Evolutionary conservation across 2,113 vertebrate species (phyloP).

Genomic region (Petroica traversi): DNA sequence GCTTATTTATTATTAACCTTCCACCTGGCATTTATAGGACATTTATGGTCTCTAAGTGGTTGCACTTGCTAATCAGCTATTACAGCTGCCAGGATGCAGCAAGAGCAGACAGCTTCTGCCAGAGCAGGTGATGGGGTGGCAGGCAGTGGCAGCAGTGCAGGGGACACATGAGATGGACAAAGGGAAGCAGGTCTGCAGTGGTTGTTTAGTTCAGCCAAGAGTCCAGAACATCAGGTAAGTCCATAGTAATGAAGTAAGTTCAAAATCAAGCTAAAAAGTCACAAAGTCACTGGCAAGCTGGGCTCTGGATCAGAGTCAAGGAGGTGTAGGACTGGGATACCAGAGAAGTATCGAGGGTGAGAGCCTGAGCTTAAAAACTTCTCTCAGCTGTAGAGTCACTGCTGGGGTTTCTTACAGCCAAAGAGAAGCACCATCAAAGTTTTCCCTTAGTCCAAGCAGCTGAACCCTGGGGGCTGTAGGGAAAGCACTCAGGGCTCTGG

Average conservation of each 20-base stretch:
- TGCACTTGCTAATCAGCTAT: neutral
- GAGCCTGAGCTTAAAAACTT: neutral
- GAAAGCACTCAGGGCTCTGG: neutral
- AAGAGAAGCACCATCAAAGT: neutral
- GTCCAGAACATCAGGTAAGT: neutral
- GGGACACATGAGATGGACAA: accelerated
- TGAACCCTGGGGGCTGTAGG: neutral
- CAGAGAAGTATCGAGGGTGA: neutral
- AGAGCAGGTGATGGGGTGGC: neutral
- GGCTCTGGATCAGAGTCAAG: accelerated
- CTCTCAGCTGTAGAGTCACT: neutral
- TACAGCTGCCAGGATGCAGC: neutral
- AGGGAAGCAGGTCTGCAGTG: neutral
- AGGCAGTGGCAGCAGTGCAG: neutral
- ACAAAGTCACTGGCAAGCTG: neutral
- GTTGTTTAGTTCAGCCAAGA: neutral
- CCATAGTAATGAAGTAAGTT: neutral
- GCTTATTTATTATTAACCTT: neutral
- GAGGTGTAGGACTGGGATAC: neutral
- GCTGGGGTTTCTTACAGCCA: neutral
- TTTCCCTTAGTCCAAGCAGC: neutral
- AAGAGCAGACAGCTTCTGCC: neutral
- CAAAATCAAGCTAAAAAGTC: neutral
- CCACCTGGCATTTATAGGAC: neutral
- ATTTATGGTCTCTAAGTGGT: neutral